These are phyloP conservation scores for Oryzaephilus surinamensis DNA, from an alignment of 1,140 invertebrate genomes.

Conservation along the genomic window DNA sequence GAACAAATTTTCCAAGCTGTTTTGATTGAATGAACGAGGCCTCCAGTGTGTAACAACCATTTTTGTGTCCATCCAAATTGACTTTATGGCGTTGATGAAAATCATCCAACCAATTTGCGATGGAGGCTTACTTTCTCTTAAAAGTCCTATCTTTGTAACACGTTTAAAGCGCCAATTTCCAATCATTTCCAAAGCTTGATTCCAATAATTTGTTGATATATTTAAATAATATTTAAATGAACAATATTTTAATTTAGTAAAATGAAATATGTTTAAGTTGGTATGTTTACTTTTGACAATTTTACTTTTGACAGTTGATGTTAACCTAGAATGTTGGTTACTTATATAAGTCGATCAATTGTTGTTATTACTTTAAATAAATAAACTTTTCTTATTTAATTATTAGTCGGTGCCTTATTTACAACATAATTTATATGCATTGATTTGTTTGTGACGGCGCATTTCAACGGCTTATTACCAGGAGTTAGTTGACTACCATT, in stretches of 20 bases:
- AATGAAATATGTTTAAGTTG: too few species aligned
- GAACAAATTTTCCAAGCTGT: slow-evolving; percentile 9
- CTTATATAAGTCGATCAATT: too few species aligned
- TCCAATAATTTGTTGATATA: slow-evolving; percentile 3
- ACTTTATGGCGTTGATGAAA: slow-evolving; percentile 2
- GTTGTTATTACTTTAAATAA: too few species aligned
- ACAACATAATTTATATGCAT: too few species aligned
- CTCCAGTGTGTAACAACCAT: not conserved
- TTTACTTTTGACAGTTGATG: too few species aligned
- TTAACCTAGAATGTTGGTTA: too few species aligned
- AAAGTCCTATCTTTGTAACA: not conserved
- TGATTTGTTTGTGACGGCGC: slow-evolving; percentile 7
- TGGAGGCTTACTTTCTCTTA: not conserved
- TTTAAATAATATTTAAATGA: too few species aligned
- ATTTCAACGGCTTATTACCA: slow-evolving; percentile 12
- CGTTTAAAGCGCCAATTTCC: not conserved
- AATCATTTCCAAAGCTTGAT: slow-evolving; percentile 1
- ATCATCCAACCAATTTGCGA: slow-evolving; percentile 5
- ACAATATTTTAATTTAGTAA: too few species aligned
- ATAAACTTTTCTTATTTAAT: too few species aligned
- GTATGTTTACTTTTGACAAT: too few species aligned
- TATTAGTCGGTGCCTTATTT: too few species aligned
- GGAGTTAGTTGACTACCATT: slow-evolving; percentile 11
- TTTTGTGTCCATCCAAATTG: slow-evolving; percentile 3
- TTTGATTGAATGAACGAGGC: slow-evolving; percentile 5